Evolutionary conservation across 1,140 invertebrate genomes (phyloP).

Genomic region (Drosophila prosaltans): DNA sequence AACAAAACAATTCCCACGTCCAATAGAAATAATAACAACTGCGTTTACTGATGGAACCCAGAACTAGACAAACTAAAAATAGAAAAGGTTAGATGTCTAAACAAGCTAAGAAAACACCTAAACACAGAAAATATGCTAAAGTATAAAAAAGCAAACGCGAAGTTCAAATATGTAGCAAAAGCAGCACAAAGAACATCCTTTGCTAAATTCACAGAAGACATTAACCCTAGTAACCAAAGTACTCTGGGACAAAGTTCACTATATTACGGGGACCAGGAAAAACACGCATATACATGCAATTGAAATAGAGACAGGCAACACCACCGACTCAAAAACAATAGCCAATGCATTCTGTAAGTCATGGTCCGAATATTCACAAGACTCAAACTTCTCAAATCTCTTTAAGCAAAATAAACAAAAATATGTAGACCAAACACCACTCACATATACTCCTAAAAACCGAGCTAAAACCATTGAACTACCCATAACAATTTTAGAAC

Average conservation of each 20-base stretch:
- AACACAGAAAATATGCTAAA: slow-evolving; percentile 13
- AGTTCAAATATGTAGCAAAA: slow-evolving; percentile 18
- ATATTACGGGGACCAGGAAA: slow-evolving; percentile 8
- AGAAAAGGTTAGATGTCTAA: too few relatives aligned
- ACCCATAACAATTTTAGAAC: slow-evolving; percentile 3
- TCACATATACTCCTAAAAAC: not conserved
- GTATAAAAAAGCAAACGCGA: slow-evolving; percentile 20
- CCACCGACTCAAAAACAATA: too few relatives aligned
- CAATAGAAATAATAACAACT: slow-evolving; percentile 8
- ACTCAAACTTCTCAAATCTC: not conserved
- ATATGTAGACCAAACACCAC: too few relatives aligned
- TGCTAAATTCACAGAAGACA: slow-evolving; percentile 7
- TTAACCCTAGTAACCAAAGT: slow-evolving; percentile 13
- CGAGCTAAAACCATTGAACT: slow-evolving; percentile 11
- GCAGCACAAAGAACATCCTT: slow-evolving; percentile 8
- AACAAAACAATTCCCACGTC: slow-evolving; percentile 3
- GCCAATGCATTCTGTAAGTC: too few relatives aligned
- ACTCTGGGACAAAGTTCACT: slow-evolving; percentile 18
- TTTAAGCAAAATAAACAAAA: slow-evolving; percentile 2
- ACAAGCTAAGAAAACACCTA: too few relatives aligned
- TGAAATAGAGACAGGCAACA: too few relatives aligned
- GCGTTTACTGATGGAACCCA: slow-evolving; percentile 6
- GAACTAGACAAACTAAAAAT: not conserved
- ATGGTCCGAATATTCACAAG: slow-evolving; percentile 18
- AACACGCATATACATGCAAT: not conserved